These are phyloP conservation scores for Saguinus oedipus DNA, from an alignment of 2,797 vertebrate species.

Conservation along the genomic window DNA sequence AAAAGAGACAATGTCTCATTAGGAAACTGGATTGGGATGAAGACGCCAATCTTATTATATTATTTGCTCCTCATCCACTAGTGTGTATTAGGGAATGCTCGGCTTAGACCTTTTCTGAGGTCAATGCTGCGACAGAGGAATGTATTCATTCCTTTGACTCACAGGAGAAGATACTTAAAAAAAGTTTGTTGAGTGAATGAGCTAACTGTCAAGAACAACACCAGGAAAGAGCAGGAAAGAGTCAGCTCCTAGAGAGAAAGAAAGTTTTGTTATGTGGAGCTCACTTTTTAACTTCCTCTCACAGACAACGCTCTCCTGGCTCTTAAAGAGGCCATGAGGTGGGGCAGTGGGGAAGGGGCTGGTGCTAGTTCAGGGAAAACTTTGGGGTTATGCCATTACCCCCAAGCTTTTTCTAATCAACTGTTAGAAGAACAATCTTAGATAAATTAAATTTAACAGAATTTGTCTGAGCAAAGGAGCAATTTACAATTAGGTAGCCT, in stretches of 20 bases:
- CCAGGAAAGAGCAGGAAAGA: not conserved
- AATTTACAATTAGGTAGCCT: not conserved
- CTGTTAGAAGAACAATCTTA: not conserved
- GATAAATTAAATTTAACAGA: not conserved
- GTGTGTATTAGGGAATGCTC: not conserved
- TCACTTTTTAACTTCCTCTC: not conserved
- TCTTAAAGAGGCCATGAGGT: not conserved
- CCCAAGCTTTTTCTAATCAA: not conserved
- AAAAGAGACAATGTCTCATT: not conserved
- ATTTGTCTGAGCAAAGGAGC: not conserved
- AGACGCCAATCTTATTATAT: not conserved
- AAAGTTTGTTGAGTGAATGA: not conserved
- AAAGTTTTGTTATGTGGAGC: not conserved
- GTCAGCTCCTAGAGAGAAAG: not conserved
- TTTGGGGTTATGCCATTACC: not conserved
- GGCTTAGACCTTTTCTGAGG: not conserved
- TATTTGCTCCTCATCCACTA: not conserved
- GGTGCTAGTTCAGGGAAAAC: not conserved
- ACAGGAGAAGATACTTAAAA: not conserved
- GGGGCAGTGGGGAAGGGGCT: accelerated
- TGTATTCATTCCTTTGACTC: not conserved
- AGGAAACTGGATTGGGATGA: not conserved
- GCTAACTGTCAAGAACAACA: not conserved
- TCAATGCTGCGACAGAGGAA: not conserved
- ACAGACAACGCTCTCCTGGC: not conserved